Base-by-base conservation (phyloP, 2,797 vertebrate species). In the Chelmon rostratus region DNA sequence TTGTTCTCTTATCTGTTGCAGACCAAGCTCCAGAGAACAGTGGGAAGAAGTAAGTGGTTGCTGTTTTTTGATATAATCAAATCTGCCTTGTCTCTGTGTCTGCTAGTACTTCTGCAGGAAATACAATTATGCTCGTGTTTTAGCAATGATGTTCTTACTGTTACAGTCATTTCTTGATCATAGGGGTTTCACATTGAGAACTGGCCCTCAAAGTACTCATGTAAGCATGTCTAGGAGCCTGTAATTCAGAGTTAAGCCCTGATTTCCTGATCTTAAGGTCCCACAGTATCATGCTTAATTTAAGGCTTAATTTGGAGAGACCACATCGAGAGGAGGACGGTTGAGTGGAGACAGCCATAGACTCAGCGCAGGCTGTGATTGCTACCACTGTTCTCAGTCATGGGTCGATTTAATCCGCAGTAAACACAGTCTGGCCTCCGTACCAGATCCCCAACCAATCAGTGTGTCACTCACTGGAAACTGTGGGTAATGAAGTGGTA, bases 11-110 rank as follows among this genome's bases (percentile, higher is more conserved):
- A 65, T 61, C 61, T 86, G 2, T 90, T 96, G 23, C 93, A 99
- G 98, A 98, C 85, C 95, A 96, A 94, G 95, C 89, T 85, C 90
- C 95, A 44, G 97, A 98, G 84, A 93, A 89, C 71, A 95, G 94
- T 91, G 91, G 90, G 68, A 98, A 98, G 93, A 99, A 97, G 98
- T 99, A 95, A 99, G 98, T 97, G 31, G 21, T 47, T 47, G 5
- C 37, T 37, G 54, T 9, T 56, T 40, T 70, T 71, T 68, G 61
- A 76, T 66, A 63, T 70, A 68, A 64, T 76, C 33, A 70, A n/a
- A 70, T 81, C 23, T 64, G 42, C n/a, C 82, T 3, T 82, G 75
- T 19, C 25, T 73, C 42, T 46, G 33, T 49, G n/a, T 57, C 13
- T 59, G 23, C 64, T 23, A 67, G 62, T 69, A 54, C 40, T 67